These are phyloP conservation scores for Muscidifurax raptorellus DNA, from an alignment of 1,140 invertebrate species.

Conservation along the genomic window DNA sequence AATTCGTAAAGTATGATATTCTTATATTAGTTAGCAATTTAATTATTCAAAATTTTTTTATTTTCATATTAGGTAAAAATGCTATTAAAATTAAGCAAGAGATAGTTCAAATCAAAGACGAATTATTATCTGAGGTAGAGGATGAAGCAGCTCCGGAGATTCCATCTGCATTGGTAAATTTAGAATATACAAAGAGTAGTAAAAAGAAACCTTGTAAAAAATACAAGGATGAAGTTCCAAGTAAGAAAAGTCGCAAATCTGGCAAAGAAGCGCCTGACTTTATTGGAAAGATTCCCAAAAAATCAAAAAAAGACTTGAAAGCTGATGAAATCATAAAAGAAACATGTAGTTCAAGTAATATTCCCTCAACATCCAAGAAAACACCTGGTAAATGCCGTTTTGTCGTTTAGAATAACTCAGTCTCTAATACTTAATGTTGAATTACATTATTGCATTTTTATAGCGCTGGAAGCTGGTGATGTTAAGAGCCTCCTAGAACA, in stretches of 20 bases:
- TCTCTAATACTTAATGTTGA: background rate
- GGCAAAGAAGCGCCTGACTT: background rate
- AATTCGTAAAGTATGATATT: background rate
- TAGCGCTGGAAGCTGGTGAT: conserved; percentile 76
- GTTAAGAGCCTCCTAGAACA: conserved; percentile 76
- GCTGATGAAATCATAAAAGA: conserved; percentile 25
- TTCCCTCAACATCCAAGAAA: conserved; percentile 27
- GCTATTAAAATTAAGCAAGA: conserved; percentile 26
- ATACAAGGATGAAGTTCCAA: background rate
- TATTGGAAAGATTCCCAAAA: conserved; percentile 16
- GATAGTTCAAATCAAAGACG: conserved; percentile 10
- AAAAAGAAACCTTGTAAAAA: conserved; percentile 40
- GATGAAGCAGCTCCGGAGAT: background rate
- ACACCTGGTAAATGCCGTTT: conserved; percentile 30
- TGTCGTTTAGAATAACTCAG: background rate
- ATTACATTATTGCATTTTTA: conserved; percentile 45
- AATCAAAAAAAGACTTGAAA: conserved; percentile 37
- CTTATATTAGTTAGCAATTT: background rate
- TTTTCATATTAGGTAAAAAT: conserved; percentile 4
- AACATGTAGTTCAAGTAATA: conserved; percentile 23
- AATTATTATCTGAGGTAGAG: background rate
- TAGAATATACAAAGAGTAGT: conserved; percentile 28
- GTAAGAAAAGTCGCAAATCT: conserved; percentile 25
- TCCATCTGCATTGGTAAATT: background rate
- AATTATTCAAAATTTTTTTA: background rate